Evolutionary conservation across 2,888 invertebrate species (phyloP).

Genomic region (Epinotia nisella): DNA sequence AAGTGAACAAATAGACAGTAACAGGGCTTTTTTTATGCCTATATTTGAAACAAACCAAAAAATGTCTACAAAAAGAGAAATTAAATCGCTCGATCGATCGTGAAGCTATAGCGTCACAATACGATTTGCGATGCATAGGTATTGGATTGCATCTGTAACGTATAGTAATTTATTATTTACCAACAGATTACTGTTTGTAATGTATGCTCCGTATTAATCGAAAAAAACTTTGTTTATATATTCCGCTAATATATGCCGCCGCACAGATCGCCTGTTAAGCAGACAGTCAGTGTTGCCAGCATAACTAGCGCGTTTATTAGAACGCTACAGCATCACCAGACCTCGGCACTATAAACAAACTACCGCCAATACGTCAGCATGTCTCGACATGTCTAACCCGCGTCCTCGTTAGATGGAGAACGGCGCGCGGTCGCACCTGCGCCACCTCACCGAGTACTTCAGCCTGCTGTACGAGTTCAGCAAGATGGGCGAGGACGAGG

Average conservation of each 20-base stretch:
- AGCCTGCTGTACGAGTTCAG: conserved; percentile 96
- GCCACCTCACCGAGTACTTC: conserved; percentile 97
- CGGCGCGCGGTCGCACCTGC: conserved; percentile 93
- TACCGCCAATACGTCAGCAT: not conserved
- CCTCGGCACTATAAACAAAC: not conserved
- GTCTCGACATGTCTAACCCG: not conserved
- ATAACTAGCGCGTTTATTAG: too few species aligned
- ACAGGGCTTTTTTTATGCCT: not conserved
- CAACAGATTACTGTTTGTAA: too few species aligned
- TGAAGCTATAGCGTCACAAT: not conserved
- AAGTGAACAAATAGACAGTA: not conserved
- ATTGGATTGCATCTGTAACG: too few species aligned
- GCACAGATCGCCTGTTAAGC: too few species aligned
- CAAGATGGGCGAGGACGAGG: conserved; percentile 97
- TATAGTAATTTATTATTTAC: too few species aligned
- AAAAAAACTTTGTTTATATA: too few species aligned
- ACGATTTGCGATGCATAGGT: too few species aligned
- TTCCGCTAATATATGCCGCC: too few species aligned
- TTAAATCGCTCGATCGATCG: not conserved
- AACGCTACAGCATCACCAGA: too few species aligned
- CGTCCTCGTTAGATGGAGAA: conserved; percentile 88
- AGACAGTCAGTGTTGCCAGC: too few species aligned
- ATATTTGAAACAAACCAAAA: not conserved
- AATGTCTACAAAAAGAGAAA: too few species aligned
- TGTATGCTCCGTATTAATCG: too few species aligned